These are phyloP conservation scores for Sclerurus mexicanus DNA, from an alignment of 2,113 vertebrate genomes.

Conservation along the genomic window DNA sequence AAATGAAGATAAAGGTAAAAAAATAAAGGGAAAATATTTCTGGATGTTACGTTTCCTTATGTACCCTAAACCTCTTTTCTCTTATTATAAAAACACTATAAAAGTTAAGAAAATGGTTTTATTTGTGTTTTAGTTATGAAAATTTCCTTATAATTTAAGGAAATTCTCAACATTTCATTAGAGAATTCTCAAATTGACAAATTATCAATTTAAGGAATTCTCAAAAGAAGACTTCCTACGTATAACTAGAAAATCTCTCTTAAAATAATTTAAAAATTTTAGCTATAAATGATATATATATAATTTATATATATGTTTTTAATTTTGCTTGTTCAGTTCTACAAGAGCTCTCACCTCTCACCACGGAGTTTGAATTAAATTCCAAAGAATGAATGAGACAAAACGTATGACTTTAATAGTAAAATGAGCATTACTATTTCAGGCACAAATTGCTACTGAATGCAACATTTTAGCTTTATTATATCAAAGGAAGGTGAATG, in stretches of 20 bases:
- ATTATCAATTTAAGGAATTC: background rate
- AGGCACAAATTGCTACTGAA: background rate
- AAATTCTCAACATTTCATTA: too few species aligned
- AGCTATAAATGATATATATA: too few species aligned
- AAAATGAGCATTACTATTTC: background rate
- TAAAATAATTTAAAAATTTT: background rate
- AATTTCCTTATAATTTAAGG: background rate
- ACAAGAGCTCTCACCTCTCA: background rate
- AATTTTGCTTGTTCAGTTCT: background rate
- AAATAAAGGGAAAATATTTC: background rate
- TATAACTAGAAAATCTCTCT: background rate
- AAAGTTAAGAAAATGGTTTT: fast-evolving
- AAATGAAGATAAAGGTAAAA: background rate
- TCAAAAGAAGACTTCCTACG: background rate
- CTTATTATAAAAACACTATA: background rate
- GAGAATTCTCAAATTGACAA: too few species aligned
- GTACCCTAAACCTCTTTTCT: background rate
- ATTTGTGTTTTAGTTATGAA: background rate
- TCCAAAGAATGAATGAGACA: background rate
- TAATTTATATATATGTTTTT: background rate
- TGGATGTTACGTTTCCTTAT: background rate
- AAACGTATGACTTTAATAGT: background rate
- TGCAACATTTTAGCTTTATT: background rate
- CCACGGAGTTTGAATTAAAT: background rate
- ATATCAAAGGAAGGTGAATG: background rate